phyloP scores from a whole-genome alignment of 1,140 invertebrate species.

The Brachionus sp. region DNA sequence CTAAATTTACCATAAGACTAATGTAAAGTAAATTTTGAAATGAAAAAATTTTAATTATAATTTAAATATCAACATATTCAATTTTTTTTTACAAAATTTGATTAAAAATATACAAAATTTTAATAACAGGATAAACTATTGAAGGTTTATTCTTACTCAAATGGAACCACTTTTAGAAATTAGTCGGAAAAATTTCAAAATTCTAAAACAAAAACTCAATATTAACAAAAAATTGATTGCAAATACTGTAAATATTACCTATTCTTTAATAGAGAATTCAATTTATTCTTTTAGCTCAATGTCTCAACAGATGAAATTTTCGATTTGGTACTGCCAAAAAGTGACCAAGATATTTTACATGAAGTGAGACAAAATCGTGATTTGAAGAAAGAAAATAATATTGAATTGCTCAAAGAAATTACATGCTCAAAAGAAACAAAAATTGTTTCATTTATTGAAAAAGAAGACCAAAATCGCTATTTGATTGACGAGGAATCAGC shows the following conservation, averaged over 20 bases:
- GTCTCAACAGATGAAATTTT: not conserved
- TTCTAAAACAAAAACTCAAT: not conserved
- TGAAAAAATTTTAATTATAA: no score
- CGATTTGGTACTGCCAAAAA: not conserved
- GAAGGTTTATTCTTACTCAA: not conserved
- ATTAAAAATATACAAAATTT: not conserved
- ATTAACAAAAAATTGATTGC: not conserved
- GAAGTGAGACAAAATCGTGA: not conserved
- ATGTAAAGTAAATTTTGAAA: no score
- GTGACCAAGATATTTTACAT: not conserved
- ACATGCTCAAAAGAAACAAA: conserved; percentile 32
- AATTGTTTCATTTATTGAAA: conserved; percentile 19
- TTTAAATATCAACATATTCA: no score
- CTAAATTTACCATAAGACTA: no score
- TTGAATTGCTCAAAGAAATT: conserved; percentile 27
- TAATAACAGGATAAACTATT: not conserved
- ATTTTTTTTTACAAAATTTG: no score
- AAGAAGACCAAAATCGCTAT: not conserved
- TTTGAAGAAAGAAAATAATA: not conserved
- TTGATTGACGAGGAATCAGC: not conserved
- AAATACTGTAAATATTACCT: not conserved
- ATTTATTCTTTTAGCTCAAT: not conserved
- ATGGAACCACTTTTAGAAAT: conserved; percentile 1
- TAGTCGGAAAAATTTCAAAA: not conserved
- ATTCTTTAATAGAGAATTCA: not conserved